A percentile compares a stretch with the other conserved stretches of the same genome.
These are phyloP conservation scores for Ibycter americanus DNA, from an alignment of 2,797 vertebrate species.

Conservation along the genomic window DNA sequence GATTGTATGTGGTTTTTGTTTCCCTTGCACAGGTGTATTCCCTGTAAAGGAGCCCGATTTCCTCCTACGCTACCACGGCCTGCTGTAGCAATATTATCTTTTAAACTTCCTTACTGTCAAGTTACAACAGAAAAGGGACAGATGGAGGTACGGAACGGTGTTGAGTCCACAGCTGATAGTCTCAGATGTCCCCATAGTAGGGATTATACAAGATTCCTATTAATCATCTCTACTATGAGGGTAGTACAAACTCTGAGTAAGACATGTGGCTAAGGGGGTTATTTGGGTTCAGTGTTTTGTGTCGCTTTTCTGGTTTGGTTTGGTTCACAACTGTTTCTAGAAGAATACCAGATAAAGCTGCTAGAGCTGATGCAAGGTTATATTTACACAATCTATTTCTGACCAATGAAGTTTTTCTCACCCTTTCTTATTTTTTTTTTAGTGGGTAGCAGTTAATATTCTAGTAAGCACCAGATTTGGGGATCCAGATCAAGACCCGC, in stretches of 20 bases:
- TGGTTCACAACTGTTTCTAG: not conserved
- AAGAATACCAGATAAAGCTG: not conserved
- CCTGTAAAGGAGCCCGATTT: constrained; percentile 93
- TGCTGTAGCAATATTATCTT: constrained; percentile 88
- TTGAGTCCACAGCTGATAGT: not conserved
- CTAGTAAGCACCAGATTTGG: not conserved
- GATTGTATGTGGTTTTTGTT: not conserved
- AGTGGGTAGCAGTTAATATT: not conserved
- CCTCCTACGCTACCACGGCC: constrained; percentile 95
- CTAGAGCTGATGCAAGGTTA: not conserved
- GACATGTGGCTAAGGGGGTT: not conserved
- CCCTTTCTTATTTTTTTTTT: not conserved
- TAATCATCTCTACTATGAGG: not conserved
- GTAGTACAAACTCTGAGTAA: not conserved
- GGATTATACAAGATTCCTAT: not conserved
- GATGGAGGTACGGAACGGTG: constrained; percentile 88
- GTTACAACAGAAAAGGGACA: constrained; percentile 92
- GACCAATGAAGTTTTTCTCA: not conserved
- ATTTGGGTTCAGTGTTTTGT: not conserved
- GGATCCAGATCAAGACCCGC: not conserved
- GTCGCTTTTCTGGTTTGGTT: not conserved
- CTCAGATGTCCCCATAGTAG: not conserved
- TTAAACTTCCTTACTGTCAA: constrained; percentile 92
- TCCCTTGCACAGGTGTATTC: constrained; percentile 86
- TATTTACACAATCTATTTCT: not conserved